Conservation (phyloP, 2,113 vertebrate species). For the Phrynosoma blainvillii region DNA sequence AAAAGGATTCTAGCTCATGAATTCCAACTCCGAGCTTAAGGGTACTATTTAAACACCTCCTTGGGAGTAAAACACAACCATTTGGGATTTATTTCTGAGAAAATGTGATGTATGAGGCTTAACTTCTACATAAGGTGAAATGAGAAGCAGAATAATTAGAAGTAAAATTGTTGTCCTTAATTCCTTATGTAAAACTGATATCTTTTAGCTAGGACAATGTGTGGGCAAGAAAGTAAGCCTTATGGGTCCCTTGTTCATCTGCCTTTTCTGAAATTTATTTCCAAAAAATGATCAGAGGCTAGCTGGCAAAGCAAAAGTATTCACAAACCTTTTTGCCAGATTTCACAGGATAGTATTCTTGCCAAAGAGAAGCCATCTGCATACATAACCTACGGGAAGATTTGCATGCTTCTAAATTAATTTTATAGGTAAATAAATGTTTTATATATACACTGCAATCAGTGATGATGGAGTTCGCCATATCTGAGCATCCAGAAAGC, state of each 20-base stretch:
- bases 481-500: not conserved
- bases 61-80: too few species aligned
- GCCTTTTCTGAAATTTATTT: conserved; percentile 13
- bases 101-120: too few species aligned
- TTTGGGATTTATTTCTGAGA: too few species aligned
- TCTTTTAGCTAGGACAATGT: too few species aligned
- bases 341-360: conserved; percentile 25
- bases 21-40: too few species aligned
- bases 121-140: too few species aligned
- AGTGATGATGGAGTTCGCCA: not conserved
- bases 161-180: too few species aligned
- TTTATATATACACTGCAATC: not conserved
- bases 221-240: not conserved
- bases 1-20: too few species aligned
- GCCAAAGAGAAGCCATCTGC: conserved; percentile 56
- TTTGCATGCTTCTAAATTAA: conserved; percentile 17
- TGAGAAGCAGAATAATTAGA: too few species aligned
- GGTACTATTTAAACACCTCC: too few species aligned
- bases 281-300: conserved; percentile 34
- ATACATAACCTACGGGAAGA: conserved; percentile 43
- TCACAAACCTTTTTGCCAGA: conserved; percentile 51
- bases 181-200: too few species aligned
- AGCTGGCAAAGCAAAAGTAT: conserved; percentile 45
- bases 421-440: conserved; percentile 11
- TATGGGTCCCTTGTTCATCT: not conserved